Evolutionary conservation across 2,888 invertebrate genomes (phyloP).

Genomic region (Cecidostiba fungosa): DNA sequence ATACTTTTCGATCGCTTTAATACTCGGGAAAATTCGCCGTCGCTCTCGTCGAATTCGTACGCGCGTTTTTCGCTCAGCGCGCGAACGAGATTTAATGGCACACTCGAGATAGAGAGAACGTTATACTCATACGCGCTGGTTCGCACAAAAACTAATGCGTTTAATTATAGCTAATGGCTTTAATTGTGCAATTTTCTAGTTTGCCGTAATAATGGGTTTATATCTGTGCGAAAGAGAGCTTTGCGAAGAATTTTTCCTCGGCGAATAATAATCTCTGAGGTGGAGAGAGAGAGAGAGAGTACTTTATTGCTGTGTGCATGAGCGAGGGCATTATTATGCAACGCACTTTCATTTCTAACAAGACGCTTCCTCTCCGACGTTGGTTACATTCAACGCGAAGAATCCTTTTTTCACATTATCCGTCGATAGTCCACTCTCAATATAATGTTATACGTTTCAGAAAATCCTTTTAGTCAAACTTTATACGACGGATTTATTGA

Average conservation of each 20-base stretch:
- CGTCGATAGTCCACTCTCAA: too few relatives aligned
- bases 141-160: slow-evolving; percentile 6
- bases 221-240: background rate
- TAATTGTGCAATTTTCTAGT: slow-evolving; percentile 50
- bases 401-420: background rate
- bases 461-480: too few relatives aligned
- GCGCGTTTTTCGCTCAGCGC: background rate
- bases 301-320: slow-evolving; percentile 1
- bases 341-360: slow-evolving; percentile 26
- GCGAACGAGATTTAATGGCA: background rate
- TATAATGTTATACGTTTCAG: too few relatives aligned
- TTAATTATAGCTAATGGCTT: slow-evolving; percentile 18
- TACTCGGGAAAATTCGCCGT: background rate
- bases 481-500: too few relatives aligned
- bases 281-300: background rate
- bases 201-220: slow-evolving; percentile 25
- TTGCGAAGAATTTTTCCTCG: slow-evolving; percentile 3
- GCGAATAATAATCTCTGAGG: background rate
- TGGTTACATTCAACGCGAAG: background rate
- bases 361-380: background rate
- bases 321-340: slow-evolving; percentile 19
- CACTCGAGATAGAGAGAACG: background rate
- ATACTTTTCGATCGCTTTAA: slow-evolving; percentile 29
- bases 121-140: background rate
- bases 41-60: background rate